Base-by-base conservation (phyloP, 2,797 vertebrate species). In the Halcyon smyrnensis region DNA sequence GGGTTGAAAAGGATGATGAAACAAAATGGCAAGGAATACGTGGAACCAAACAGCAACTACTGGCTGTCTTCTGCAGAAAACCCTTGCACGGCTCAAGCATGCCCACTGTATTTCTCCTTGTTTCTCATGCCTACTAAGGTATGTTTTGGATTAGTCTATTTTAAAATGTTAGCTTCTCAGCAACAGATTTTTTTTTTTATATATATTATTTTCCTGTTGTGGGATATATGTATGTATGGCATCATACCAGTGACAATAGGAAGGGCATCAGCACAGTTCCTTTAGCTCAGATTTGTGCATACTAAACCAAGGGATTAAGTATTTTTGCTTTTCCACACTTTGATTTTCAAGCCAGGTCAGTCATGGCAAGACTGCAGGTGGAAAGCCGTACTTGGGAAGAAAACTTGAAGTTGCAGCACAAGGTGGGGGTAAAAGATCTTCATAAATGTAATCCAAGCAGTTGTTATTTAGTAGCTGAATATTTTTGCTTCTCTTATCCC, bases 401-500 rank as follows among this genome's bases (percentile, higher is more conserved):
- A 81, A 94, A 68, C 53, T 80, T 84, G 39, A 45, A 48, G 91
- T 77, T 87, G 65, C 34, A 67, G 87, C 87, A 54, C 24, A 25
- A 68, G 16, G 24, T 68, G 43, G 39, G 56, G 25, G 48, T 68
- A 71, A 59, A 87, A 79, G 30, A 67, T 84, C 48, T 95, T 92
- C 85, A 83, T 84, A 94, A 77, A 67, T 62, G 45, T 87, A 93
- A 89, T 90, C 67, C 30, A 87, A 84, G 78, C 32, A 77, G 84
- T 87, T 95, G 60, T 76, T 91, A 86, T 69, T 93, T 92, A 86
- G 70, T 68, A 92, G 80, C 62, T 93, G 84, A 56, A 53, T 90
- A 84, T 87, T 87, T 94, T 92, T 95, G 32, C 76, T 93, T 90
- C 56, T 81, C n/a, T 56, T 39, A 32, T 93, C 85, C 76, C 79